Evolutionary conservation across 2,113 vertebrate species (phyloP).

Genomic region (Eptesicus fuscus): DNA sequence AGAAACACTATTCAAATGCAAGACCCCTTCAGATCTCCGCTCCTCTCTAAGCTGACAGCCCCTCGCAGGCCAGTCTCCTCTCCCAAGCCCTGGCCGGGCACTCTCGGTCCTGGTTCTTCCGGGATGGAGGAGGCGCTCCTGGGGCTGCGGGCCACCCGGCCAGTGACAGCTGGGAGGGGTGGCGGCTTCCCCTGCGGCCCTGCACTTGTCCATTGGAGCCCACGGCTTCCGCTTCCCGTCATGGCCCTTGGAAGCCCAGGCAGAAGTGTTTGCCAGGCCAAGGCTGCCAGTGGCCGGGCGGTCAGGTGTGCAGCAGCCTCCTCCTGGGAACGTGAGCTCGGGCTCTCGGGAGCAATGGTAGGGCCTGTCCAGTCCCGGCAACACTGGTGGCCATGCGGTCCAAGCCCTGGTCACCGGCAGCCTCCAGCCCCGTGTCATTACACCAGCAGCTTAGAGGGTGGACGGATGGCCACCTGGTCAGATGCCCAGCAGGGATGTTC

Average conservation of each 20-base stretch:
- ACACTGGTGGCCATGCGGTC: background rate
- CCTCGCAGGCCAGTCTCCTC: too few species aligned
- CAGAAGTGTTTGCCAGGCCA: background rate
- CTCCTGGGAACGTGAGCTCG: background rate
- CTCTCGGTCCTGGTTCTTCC: too few species aligned
- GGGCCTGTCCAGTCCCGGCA: background rate
- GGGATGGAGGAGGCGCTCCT: background rate
- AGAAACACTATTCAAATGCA: conserved; percentile 59
- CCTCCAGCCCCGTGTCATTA: background rate
- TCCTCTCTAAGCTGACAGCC: conserved; percentile 58
- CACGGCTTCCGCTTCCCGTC: background rate
- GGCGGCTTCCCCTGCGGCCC: background rate
- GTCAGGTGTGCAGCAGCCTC: background rate
- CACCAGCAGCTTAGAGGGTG: background rate
- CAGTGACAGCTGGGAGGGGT: background rate
- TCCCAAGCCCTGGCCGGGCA: too few species aligned
- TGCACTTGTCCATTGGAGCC: background rate
- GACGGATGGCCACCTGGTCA: background rate
- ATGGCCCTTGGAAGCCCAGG: background rate
- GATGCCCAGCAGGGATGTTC: background rate
- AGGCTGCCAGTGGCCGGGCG: background rate
- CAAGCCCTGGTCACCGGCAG: background rate
- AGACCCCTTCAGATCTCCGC: conserved; percentile 47
- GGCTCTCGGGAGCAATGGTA: background rate
- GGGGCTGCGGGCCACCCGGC: background rate